Conservation (phyloP, 1,140 invertebrate species). For the Apis dorsata region DNA sequence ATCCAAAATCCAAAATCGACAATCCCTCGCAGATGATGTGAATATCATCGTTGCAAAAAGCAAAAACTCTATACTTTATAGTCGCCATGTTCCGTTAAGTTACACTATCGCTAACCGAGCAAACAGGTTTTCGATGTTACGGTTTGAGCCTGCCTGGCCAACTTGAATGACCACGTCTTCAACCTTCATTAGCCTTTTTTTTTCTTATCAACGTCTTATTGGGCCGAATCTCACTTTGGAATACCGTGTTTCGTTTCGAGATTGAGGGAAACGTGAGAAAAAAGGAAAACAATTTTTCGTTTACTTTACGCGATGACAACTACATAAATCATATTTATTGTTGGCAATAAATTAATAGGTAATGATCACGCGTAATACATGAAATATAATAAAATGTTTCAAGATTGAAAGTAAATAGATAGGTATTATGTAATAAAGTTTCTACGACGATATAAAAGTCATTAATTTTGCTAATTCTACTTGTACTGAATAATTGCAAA, state of each 20-base stretch:
- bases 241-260: background rate
- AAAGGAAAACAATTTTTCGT: background rate
- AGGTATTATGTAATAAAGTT: too few species aligned
- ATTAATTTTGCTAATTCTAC: too few species aligned
- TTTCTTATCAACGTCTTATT: slow-evolving; percentile 41
- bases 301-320: background rate
- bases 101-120: slow-evolving; percentile 41
- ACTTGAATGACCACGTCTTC: slow-evolving; percentile 52
- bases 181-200: slow-evolving; percentile 60
- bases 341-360: background rate
- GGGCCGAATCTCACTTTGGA: slow-evolving; percentile 9
- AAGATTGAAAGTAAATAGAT: too few species aligned
- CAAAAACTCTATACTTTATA: slow-evolving; percentile 21
- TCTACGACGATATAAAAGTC: too few species aligned
- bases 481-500: too few species aligned
- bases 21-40: background rate
- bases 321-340: background rate
- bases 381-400: too few species aligned
- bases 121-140: slow-evolving; percentile 55
- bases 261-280: background rate
- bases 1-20: too few species aligned
- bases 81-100: slow-evolving; percentile 39
- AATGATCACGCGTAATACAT: background rate
- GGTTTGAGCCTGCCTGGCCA: slow-evolving; percentile 19
- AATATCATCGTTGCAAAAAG: background rate